phyloP scores from a whole-genome alignment of 2,888 invertebrate genomes.

The Timandra comae region DNA sequence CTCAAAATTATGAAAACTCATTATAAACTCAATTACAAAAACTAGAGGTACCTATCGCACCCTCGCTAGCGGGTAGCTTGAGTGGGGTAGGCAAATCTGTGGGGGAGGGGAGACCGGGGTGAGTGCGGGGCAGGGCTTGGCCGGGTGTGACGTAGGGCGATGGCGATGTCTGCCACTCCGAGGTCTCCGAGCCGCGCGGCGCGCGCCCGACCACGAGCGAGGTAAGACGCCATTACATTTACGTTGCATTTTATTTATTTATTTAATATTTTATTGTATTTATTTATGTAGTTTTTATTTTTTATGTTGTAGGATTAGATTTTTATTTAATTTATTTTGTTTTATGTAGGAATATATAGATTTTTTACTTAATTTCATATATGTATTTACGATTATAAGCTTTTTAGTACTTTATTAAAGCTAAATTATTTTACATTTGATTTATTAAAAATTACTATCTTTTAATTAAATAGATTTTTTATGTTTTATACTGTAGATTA shows the following conservation, averaged over 20 bases:
- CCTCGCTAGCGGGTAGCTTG: constrained; percentile 21
- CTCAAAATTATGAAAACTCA: not conserved
- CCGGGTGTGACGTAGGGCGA: constrained; percentile 36
- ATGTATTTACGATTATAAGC: no score
- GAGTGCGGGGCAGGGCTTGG: constrained; percentile 32
- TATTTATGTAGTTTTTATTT: no score
- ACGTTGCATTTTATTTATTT: not conserved
- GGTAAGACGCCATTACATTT: not conserved
- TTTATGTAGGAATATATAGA: no score
- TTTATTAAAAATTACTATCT: no score
- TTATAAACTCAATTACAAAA: constrained; percentile 1
- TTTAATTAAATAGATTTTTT: no score
- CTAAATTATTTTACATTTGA: no score
- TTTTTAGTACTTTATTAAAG: no score
- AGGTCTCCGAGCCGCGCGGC: constrained; percentile 33
- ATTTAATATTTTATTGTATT: no score
- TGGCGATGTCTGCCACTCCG: constrained; percentile 50
- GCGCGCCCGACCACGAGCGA: constrained; percentile 11
- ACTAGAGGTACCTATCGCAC: not conserved
- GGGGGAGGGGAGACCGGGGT: constrained; percentile 38
- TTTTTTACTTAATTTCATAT: no score
- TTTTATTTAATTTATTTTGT: no score
- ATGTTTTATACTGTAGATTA: no score
- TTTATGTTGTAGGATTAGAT: no score
- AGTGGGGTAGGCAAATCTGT: constrained; percentile 54